These are phyloP conservation scores for Argyresthia goedartella DNA, from an alignment of 2,888 invertebrate species.

Conservation along the genomic window DNA sequence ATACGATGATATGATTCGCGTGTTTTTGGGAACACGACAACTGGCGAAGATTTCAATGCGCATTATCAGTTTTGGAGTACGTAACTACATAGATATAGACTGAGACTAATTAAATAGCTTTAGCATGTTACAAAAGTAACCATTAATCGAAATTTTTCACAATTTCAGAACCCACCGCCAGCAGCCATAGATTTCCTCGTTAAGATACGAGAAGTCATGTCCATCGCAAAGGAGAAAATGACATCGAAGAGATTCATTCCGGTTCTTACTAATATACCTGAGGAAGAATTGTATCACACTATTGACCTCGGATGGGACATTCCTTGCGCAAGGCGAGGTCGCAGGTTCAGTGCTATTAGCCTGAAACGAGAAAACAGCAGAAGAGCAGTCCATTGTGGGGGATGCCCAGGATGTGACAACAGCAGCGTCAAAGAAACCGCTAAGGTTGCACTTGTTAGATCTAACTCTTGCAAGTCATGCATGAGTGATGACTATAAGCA, in stretches of 20 bases:
- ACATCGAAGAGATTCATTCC: slow-evolving; percentile 84
- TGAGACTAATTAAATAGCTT: too few relatives aligned
- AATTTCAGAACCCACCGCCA: slow-evolving; percentile 88
- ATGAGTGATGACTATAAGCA: slow-evolving; percentile 77
- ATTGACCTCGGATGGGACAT: slow-evolving; percentile 64
- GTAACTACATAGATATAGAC: too few relatives aligned
- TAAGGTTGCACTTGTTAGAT: slow-evolving; percentile 43
- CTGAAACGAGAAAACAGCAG: slow-evolving; percentile 74
- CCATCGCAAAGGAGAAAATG: slow-evolving; percentile 91
- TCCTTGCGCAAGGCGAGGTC: slow-evolving; percentile 59
- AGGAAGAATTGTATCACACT: slow-evolving; percentile 74
- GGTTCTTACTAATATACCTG: slow-evolving; percentile 82
- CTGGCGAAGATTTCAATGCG: too few relatives aligned
- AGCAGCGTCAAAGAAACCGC: slow-evolving; percentile 28
- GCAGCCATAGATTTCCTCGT: slow-evolving; percentile 90
- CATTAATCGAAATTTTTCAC: slow-evolving; percentile 6
- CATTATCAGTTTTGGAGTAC: too few relatives aligned
- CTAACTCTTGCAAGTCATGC: slow-evolving; percentile 70
- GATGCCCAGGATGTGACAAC: slow-evolving; percentile 77
- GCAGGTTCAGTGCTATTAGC: slow-evolving; percentile 69
- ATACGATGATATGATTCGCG: too few relatives aligned
- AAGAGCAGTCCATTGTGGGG: slow-evolving; percentile 69
- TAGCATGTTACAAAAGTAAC: too few relatives aligned
- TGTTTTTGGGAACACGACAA: too few relatives aligned
- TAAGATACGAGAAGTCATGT: slow-evolving; percentile 91